phyloP scores from a whole-genome alignment of 2,113 vertebrate species.

The Nycticryphes semicollaris region DNA sequence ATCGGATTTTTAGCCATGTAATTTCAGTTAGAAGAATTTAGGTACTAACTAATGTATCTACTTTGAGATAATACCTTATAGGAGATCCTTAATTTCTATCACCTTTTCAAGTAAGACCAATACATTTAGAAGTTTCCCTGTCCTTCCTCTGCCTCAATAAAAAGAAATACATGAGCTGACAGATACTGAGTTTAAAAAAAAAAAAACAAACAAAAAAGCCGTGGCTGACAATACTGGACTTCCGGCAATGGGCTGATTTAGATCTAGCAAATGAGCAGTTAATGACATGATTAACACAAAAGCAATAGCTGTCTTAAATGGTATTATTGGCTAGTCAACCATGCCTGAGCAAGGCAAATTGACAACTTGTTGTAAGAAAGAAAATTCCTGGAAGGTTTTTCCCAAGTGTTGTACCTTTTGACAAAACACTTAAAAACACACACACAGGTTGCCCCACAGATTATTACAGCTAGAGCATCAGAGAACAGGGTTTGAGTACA shows the following conservation, averaged over 20 bases:
- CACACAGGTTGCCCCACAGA: rapidly evolving
- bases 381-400: neutral
- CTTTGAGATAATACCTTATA: neutral
- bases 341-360: neutral
- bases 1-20: rapidly evolving
- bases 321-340: neutral
- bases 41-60: neutral
- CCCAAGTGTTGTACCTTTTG: neutral
- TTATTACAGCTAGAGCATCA: neutral
- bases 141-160: neutral
- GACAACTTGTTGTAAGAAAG: neutral
- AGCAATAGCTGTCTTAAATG: neutral
- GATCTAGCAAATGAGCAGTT: neutral
- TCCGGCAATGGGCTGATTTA: neutral
- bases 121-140: neutral
- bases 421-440: neutral
- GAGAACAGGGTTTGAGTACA: neutral
- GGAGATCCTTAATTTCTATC: neutral
- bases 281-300: neutral
- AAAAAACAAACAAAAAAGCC: neutral
- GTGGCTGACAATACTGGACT: neutral
- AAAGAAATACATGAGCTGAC: neutral
- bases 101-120: neutral
- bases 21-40: neutral
- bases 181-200: neutral